Evolutionary conservation across 2,113 vertebrate species (phyloP), one percentile per base, ranked within the genome.

Genomic region (Hymenochirus boettgeri): DNA sequence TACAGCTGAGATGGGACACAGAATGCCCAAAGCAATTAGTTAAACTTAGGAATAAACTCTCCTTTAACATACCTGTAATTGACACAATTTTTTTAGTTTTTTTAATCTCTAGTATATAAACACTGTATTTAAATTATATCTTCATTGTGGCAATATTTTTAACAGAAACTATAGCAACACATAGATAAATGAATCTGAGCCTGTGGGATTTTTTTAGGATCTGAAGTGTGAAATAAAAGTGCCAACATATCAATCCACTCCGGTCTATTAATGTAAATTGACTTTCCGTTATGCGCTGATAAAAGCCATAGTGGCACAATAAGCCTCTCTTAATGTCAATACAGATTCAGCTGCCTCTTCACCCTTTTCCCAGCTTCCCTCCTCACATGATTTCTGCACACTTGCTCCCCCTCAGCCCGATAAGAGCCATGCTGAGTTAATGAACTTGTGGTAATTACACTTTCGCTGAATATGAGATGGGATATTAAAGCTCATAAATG

Each of bases 141-240:
- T n/a, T n/a, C n/a, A n/a, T n/a, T n/a, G n/a, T n/a, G n/a, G n/a
- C n/a, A n/a, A n/a, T n/a, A n/a, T n/a, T n/a, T n/a, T n/a, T n/a
- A n/a, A n/a, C n/a, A n/a, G n/a, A n/a, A n/a, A n/a, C n/a, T n/a
- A n/a, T n/a, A n/a, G n/a, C n/a, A n/a, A n/a, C n/a, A n/a, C n/a
- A n/a, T n/a, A n/a, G n/a, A n/a, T n/a, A n/a, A n/a, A n/a, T n/a
- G n/a, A 35, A 13, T 12, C 33, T 7, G 7, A 13, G 33, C 33
- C 33, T 35, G 7, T 35, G 33, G 2, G 33, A 31, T 10, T 31
- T 5, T 31, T 8, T 35, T 29, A 59, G 64, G 64, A 74, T 72
- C 72, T 78, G 70, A 70, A 79, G 84, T 81, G 86, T 88, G 89
- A 90, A 89, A 92, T 88, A 79, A 89, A 92, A 88, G 82, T 86